These are phyloP conservation scores for Grammomys dolichurus DNA, from an alignment of 2,113 vertebrate genomes.

Conservation along the genomic window DNA sequence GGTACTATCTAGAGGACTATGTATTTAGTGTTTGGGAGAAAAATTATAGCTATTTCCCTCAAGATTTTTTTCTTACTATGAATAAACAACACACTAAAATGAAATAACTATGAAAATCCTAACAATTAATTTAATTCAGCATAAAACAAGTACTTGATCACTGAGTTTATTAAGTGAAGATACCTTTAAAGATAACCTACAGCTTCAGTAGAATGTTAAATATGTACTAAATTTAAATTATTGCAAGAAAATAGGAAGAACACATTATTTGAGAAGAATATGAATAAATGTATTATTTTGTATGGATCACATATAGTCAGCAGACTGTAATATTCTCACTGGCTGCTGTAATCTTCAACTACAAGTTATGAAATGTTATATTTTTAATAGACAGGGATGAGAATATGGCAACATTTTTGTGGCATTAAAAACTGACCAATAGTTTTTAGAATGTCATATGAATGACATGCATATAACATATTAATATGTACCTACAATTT, in stretches of 20 bases:
- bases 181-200: background rate
- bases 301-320: background rate
- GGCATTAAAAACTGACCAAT: background rate
- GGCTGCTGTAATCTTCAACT: background rate
- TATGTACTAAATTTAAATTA: constrained; percentile 14
- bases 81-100: background rate
- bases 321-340: background rate
- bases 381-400: background rate
- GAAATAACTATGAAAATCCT: background rate
- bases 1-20: background rate
- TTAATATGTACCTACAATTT: background rate
- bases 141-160: background rate
- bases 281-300: background rate
- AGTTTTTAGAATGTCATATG: background rate
- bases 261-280: background rate
- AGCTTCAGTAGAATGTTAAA: background rate
- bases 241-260: background rate
- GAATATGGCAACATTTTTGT: background rate
- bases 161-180: constrained; percentile 1
- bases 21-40: background rate
- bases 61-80: background rate
- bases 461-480: background rate
- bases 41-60: background rate
- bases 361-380: background rate
- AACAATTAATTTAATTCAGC: background rate